These are phyloP conservation scores for Ashinkailepas kermadecensis DNA, from an alignment of 2,888 invertebrate genomes.

Conservation along the genomic window DNA sequence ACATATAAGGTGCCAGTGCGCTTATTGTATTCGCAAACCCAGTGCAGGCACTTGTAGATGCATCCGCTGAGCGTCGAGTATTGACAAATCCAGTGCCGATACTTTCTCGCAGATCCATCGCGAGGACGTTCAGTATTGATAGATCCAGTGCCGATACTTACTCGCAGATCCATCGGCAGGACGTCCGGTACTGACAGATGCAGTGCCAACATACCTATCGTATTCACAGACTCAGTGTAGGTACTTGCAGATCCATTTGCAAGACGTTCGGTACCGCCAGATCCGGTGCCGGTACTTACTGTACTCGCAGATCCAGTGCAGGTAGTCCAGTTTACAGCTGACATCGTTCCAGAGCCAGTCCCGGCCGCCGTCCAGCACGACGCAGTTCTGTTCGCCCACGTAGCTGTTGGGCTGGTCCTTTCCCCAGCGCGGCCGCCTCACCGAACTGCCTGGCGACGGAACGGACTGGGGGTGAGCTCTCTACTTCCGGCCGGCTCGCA, in stretches of 20 bases:
- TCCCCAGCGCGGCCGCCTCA: conserved; percentile 61
- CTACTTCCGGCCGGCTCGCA: too few species aligned
- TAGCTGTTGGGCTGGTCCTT: conserved; percentile 93
- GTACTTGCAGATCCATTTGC: background rate
- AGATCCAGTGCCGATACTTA: too few species aligned
- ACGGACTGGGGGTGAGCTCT: background rate
- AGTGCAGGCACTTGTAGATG: too few species aligned
- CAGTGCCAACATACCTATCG: background rate
- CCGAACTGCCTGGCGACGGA: conserved; percentile 18
- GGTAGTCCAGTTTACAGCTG: conserved; percentile 83
- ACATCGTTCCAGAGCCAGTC: conserved; percentile 93
- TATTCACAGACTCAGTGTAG: background rate
- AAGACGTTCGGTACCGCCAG: too few species aligned
- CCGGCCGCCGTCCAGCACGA: conserved; percentile 81
- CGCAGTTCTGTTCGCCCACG: conserved; percentile 90
- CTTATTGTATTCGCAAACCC: too few species aligned
- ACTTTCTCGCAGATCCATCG: too few species aligned
- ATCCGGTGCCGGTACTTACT: conserved; percentile 49
- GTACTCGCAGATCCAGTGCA: conserved; percentile 86
- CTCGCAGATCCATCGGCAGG: too few species aligned
- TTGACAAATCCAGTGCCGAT: too few species aligned
- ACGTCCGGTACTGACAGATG: too few species aligned
- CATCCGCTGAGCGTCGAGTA: too few species aligned
- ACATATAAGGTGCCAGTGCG: too few species aligned
- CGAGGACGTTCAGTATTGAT: too few species aligned